Percentiles rank a stretch among this genome's conserved stretches.
phyloP scores from a whole-genome alignment of 2,797 vertebrate species.

The Fistularia tabacaria region DNA sequence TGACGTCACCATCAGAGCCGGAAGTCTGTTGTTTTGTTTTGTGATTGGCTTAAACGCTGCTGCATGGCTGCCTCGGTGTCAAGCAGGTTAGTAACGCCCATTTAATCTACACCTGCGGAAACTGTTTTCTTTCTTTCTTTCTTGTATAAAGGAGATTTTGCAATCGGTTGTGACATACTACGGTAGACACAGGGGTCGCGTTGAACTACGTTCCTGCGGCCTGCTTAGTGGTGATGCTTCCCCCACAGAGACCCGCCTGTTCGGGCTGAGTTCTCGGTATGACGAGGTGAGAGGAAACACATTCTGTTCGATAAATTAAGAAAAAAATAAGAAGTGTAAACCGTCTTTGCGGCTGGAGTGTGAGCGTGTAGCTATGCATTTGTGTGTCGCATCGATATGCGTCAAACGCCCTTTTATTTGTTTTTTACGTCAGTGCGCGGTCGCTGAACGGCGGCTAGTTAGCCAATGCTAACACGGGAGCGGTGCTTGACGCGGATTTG shows the following conservation, averaged over 20 bases:
- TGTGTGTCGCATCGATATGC: background rate
- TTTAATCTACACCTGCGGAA: conserved; percentile 27
- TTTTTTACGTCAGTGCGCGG: background rate
- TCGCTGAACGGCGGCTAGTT: background rate
- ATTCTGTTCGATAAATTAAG: no score
- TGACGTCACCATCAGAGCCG: conserved; percentile 8
- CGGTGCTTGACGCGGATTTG: no score
- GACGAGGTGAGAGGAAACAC: conserved; percentile 50
- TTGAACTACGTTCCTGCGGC: background rate
- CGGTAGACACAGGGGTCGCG: background rate
- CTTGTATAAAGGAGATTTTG: background rate
- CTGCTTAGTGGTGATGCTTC: conserved; percentile 26
- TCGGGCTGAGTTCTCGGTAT: conserved; percentile 14
- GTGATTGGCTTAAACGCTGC: background rate
- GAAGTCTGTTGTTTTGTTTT: conserved; percentile 6
- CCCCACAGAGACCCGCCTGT: background rate
- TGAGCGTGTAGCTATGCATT: no score
- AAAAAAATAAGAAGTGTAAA: no score
- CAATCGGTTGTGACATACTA: background rate
- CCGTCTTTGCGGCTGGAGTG: no score
- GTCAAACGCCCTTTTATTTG: background rate
- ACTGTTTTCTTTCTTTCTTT: no score
- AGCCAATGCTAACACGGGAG: background rate
- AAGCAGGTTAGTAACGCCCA: conserved; percentile 10
- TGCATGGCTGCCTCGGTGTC: conserved; percentile 30